These are phyloP conservation scores for Eupithecia pulchellata DNA, from an alignment of 2,888 invertebrate species.

Conservation along the genomic window DNA sequence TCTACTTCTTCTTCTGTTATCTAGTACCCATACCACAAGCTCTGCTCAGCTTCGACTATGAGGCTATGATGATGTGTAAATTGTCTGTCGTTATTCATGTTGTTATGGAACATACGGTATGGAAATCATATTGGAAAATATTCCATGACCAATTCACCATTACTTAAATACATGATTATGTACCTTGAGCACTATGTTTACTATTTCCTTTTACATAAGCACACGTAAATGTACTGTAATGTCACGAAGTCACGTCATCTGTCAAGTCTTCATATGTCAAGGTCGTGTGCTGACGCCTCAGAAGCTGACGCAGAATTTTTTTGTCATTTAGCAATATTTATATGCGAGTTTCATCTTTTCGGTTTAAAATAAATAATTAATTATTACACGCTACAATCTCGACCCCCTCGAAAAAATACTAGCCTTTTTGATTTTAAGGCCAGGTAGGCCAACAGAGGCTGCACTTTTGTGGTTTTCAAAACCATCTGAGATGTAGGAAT, in stretches of 20 bases:
- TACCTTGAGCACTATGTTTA: background rate
- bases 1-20: no score
- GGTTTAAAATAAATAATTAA: background rate
- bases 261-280: conserved; percentile 29
- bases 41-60: no score
- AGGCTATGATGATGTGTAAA: no score
- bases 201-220: conserved; percentile 10
- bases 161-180: background rate
- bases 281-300: conserved; percentile 27
- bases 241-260: conserved; percentile 17
- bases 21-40: no score
- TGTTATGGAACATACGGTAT: no score
- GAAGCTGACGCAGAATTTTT: conserved; percentile 33
- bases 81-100: no score
- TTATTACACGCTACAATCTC: no score
- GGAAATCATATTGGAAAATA: background rate
- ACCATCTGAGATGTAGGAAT: no score
- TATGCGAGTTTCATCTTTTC: background rate
- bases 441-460: no score
- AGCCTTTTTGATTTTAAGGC: no score
- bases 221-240: conserved; percentile 8
- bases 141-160: background rate
- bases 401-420: no score
- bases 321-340: conserved; percentile 24
- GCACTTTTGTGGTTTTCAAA: no score